These are phyloP conservation scores for Channa striata DNA, from an alignment of 2,797 vertebrate species.

Conservation along the genomic window DNA sequence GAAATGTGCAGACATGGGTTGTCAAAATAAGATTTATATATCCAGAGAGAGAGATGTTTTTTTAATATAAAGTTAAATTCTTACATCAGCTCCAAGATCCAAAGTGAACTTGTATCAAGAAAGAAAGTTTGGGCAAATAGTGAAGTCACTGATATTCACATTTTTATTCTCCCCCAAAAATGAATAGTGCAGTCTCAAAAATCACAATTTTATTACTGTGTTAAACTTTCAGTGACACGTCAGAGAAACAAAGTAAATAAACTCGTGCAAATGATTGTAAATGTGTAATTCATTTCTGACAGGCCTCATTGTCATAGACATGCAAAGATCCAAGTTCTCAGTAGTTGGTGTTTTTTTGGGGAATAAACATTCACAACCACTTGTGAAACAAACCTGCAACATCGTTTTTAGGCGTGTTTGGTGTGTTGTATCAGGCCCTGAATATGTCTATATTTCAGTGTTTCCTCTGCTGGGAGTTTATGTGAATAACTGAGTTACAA, in stretches of 20 bases:
- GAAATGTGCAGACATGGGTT: too few species aligned
- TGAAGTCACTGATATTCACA: neutral
- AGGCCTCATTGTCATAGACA: neutral
- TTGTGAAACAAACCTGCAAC: neutral
- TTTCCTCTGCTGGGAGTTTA: neutral
- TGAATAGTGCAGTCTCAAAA: neutral
- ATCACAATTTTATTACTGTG: neutral
- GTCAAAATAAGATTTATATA: too few species aligned
- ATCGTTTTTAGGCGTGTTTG: neutral
- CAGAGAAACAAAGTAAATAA: neutral
- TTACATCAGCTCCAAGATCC: too few species aligned
- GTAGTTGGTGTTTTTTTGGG: neutral
- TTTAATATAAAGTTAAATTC: too few species aligned
- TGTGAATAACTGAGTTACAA: slow-evolving; percentile 46
- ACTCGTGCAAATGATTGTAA: neutral
- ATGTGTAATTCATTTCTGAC: neutral
- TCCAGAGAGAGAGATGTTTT: too few species aligned
- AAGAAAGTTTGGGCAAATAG: neutral
- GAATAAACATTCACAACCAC: neutral
- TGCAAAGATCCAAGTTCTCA: neutral
- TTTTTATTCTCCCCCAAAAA: neutral
- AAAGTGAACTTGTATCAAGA: too few species aligned
- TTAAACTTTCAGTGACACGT: neutral
- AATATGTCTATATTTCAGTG: neutral
- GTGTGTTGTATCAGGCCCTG: neutral